Conservation (phyloP, 1,140 invertebrate genomes). For the Eurytemora carolleeae region DNA sequence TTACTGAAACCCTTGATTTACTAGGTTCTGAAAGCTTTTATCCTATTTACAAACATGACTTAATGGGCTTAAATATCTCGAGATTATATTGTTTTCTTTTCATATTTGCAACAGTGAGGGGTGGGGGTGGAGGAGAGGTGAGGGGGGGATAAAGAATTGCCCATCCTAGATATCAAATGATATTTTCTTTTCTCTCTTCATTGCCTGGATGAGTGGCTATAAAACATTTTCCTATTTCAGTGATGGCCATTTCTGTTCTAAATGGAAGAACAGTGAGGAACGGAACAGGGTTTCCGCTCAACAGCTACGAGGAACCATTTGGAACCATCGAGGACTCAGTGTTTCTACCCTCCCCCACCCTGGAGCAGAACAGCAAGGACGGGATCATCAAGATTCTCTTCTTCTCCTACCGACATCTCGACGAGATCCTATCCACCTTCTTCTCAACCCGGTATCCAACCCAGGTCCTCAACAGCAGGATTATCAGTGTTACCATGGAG, state of each 20-base stretch:
- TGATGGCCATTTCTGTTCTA: conserved; percentile 57
- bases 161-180: not conserved
- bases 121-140: not conserved
- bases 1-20: too few species aligned
- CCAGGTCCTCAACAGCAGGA: conserved; percentile 49
- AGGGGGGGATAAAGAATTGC: not conserved
- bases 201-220: too few species aligned
- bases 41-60: too few species aligned
- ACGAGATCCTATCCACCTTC: conserved; percentile 42
- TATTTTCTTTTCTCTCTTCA: too few species aligned
- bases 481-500: conserved; percentile 68
- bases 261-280: conserved; percentile 50
- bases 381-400: conserved; percentile 70
- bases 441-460: conserved; percentile 29
- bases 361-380: conserved; percentile 43
- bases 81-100: too few species aligned
- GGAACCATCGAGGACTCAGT: conserved; percentile 46
- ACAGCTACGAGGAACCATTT: conserved; percentile 40
- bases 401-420: conserved; percentile 69
- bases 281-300: conserved; percentile 46
- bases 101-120: too few species aligned
- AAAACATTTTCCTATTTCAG: conserved; percentile 33
- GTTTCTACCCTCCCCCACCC: conserved; percentile 46
- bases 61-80: too few species aligned
- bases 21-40: too few species aligned